Base-by-base conservation (phyloP, 2,888 invertebrate genomes). In the Zygaena filipendulae region DNA sequence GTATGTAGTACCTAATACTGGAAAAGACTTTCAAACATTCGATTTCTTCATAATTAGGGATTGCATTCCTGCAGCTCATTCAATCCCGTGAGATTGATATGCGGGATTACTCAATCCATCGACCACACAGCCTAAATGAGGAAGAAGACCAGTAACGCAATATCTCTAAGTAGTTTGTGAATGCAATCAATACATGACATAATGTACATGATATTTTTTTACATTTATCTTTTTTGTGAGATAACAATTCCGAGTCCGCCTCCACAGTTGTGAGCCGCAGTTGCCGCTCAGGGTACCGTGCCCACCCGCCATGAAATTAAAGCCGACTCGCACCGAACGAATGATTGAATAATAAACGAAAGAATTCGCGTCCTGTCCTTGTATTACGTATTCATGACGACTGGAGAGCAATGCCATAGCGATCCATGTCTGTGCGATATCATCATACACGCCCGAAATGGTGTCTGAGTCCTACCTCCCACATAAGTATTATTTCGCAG, bases 301-400 rank as follows among this genome's bases (percentile, higher is more conserved):
- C 74, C 67, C 74, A 77, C 64, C 75, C 71, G 68, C 70, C 79
- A 79, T 79, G 79, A 79, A 79, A 79, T 77, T 79, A 79, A 77
- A 77, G 67, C 70, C 74, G 74, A 74, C 70, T 75, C 72, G 64
- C 75, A 59, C 70, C 74, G 69, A 74, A 79, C 77, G 77, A 79
- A 71, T 79, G 79, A 79, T 79, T 79, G 79, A 77, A 79, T 79
- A 79, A 79, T 79, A 79, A 75, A 77, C 75, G 79, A 77, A 79
- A 79, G 77, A 75, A 77, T 75, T 71, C 70, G 71, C 75, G 67
- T 72, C 68, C 69, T 72, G 67, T 61, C 69, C 74, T 71, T 72
- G 68, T 70, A 72, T 79, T 77, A 77, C 61, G 77, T 77, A 79
- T 79, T 77, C 75, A 79, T 77, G 75, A 63, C 72, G 56, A 63